These are phyloP conservation scores for Neuroterus valhalla DNA, from an alignment of 1,140 invertebrate genomes.

Conservation along the genomic window DNA sequence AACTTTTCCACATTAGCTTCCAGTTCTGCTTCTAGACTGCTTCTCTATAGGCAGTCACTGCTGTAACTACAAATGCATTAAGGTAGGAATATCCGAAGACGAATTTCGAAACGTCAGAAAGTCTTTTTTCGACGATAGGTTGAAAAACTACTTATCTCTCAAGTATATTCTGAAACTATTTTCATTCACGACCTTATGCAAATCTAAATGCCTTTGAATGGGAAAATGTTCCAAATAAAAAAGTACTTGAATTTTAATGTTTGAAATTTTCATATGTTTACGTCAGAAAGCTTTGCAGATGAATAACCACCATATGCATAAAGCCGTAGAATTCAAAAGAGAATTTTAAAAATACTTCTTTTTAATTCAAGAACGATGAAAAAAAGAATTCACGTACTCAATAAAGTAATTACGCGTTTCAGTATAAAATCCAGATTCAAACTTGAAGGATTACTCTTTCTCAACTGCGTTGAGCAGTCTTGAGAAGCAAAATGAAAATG, in stretches of 20 bases:
- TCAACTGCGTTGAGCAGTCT: background rate
- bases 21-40: background rate
- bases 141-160: no score
- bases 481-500: slow-evolving; percentile 13
- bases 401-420: slow-evolving; percentile 1
- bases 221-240: no score
- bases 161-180: no score
- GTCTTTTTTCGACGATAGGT: background rate
- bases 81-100: slow-evolving; percentile 1
- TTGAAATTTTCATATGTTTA: no score
- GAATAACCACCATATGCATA: no score
- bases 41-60: no score
- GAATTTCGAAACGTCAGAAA: slow-evolving; percentile 14
- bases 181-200: background rate
- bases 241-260: no score
- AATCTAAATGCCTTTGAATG: background rate
- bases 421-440: slow-evolving; percentile 12
- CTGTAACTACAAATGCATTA: background rate
- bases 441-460: background rate
- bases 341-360: background rate
- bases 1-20: background rate
- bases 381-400: background rate
- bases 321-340: no score
- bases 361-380: background rate
- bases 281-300: no score